A percentile compares a stretch with the other conserved stretches of the same genome.
phyloP scores from a whole-genome alignment of 2,113 vertebrate species.

The Aphyosemion australe region DNA sequence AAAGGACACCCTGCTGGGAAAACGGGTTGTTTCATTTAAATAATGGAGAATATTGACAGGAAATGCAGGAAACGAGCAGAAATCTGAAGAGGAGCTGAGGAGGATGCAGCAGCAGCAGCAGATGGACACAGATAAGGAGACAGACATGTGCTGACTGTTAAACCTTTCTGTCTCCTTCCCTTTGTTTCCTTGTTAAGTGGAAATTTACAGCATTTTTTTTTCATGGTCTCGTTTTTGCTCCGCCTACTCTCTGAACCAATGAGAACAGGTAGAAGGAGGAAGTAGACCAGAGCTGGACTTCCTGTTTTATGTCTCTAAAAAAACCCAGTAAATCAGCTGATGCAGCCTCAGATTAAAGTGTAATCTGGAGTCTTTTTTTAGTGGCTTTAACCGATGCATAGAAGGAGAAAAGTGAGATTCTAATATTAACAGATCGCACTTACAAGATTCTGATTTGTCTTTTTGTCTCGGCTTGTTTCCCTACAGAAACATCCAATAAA shows the following conservation, averaged over 20 bases:
- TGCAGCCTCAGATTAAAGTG: neutral
- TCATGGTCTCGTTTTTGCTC: neutral
- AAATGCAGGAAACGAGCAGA: neutral
- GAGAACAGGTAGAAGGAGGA: neutral
- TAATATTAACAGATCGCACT: neutral
- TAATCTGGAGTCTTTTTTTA: neutral
- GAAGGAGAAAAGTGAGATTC: neutral
- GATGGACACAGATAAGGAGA: constrained; percentile 38
- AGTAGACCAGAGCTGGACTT: neutral
- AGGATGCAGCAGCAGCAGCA: constrained; percentile 21
- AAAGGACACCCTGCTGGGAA: no score
- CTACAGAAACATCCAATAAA: neutral
- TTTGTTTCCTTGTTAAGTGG: constrained; percentile 49
- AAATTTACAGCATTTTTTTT: constrained; percentile 70
- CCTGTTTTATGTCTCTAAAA: neutral
- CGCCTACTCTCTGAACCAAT: constrained; percentile 40
- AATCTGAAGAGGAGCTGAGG: neutral
- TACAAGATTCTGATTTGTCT: neutral
- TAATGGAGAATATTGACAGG: no score
- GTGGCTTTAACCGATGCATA: no score
- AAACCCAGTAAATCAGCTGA: neutral
- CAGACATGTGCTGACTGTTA: constrained; percentile 51
- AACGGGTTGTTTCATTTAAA: no score
- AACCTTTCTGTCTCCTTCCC: constrained; percentile 7
- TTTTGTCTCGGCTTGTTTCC: neutral